These are phyloP conservation scores for Epinephelus coioides DNA, from an alignment of 2,797 vertebrate species.

Conservation along the genomic window DNA sequence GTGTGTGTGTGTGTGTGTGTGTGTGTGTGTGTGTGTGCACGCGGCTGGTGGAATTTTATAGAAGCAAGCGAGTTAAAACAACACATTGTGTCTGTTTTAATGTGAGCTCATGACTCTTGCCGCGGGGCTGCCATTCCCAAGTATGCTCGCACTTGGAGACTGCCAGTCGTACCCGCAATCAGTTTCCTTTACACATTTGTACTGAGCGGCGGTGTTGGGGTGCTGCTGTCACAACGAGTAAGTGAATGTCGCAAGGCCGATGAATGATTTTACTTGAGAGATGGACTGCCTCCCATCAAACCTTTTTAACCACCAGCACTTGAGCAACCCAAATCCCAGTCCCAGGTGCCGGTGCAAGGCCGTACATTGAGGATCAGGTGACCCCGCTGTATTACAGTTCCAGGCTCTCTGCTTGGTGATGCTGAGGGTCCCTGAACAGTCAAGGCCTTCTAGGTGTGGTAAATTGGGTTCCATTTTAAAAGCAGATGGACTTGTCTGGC, in stretches of 20 bases:
- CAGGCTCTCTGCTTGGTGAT: constrained; percentile 23
- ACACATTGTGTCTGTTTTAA: constrained; percentile 69
- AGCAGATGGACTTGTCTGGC: constrained; percentile 72
- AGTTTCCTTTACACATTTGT: constrained; percentile 46
- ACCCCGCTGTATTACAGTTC: constrained; percentile 24
- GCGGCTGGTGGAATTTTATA: constrained; percentile 59
- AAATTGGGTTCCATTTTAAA: constrained; percentile 67
- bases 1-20: not conserved
- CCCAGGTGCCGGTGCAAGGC: constrained; percentile 37
- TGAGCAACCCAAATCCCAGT: constrained; percentile 30
- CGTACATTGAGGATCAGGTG: constrained; percentile 26
- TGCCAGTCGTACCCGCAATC: constrained; percentile 30
- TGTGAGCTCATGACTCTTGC: constrained; percentile 70
- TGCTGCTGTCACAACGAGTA: constrained; percentile 44
- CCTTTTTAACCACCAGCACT: constrained; percentile 35
- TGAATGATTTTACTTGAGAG: constrained; percentile 47
- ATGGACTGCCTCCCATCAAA: constrained; percentile 45
- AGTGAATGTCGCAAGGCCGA: constrained; percentile 18
- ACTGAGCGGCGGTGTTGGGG: constrained; percentile 11
- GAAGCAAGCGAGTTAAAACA: constrained; percentile 69
- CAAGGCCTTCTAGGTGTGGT: constrained; percentile 34
- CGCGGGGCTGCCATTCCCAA: constrained; percentile 59
- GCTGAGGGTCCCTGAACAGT: constrained; percentile 35
- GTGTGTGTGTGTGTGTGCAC: not conserved
- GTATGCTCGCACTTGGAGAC: constrained; percentile 44